These are phyloP conservation scores for Andrena haemorrhoa DNA, from an alignment of 2,888 invertebrate species.

Conservation along the genomic window DNA sequence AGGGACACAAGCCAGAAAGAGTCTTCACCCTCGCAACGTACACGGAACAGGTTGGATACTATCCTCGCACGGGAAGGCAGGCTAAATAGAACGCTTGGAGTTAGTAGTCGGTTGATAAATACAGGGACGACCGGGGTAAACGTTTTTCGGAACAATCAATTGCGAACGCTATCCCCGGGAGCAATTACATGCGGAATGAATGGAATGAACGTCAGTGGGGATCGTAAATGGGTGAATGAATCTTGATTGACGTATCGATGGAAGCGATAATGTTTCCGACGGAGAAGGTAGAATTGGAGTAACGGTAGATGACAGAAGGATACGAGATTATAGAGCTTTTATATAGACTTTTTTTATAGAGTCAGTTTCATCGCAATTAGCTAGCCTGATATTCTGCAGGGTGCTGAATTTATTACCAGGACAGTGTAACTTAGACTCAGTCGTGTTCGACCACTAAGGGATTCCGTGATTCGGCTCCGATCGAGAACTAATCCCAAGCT, in stretches of 20 bases:
- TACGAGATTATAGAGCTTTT: too few relatives aligned
- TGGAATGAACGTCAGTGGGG: not conserved
- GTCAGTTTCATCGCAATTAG: too few relatives aligned
- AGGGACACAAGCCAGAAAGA: constrained; percentile 57
- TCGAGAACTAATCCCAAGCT: not conserved
- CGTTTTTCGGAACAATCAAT: constrained; percentile 14
- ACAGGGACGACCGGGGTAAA: constrained; percentile 11
- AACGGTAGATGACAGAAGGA: too few relatives aligned
- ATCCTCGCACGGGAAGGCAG: constrained; percentile 19
- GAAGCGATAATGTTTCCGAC: too few relatives aligned
- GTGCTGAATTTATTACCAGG: too few relatives aligned
- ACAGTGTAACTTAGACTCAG: not conserved
- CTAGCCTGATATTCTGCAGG: too few relatives aligned
- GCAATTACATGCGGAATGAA: not conserved
- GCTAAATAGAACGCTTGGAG: constrained; percentile 35
- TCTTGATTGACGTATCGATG: too few relatives aligned
- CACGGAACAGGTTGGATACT: constrained; percentile 50
- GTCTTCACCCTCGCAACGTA: constrained; percentile 48
- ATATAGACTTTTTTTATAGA: too few relatives aligned
- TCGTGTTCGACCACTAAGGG: not conserved
- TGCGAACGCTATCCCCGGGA: not conserved
- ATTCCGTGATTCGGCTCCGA: not conserved
- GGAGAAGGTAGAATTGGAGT: too few relatives aligned
- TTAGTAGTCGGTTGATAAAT: constrained; percentile 26
- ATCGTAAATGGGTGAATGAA: not conserved